These are phyloP conservation scores for Crotalus tigris DNA, from an alignment of 2,113 vertebrate species.

Conservation along the genomic window DNA sequence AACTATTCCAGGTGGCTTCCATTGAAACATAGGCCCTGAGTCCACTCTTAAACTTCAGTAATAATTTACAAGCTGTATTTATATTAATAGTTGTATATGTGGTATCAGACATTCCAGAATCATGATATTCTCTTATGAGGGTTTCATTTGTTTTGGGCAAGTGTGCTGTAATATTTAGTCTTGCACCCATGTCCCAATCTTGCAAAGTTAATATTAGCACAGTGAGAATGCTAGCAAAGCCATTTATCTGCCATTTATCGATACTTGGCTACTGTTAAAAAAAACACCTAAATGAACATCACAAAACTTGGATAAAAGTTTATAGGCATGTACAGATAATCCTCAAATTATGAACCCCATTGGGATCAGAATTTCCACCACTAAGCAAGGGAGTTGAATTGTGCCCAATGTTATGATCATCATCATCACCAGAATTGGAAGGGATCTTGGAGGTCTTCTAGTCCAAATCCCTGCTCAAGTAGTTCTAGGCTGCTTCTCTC, in stretches of 20 bases:
- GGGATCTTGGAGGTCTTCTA: too few relatives aligned
- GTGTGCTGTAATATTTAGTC: not conserved
- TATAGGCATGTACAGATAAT: not conserved
- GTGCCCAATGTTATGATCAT: not conserved
- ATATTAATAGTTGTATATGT: not conserved
- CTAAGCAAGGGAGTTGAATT: not conserved
- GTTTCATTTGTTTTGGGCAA: not conserved
- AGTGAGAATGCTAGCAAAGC: not conserved
- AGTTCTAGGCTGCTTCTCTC: too few relatives aligned
- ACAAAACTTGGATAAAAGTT: not conserved
- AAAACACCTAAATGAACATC: not conserved
- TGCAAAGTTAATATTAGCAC: not conserved
- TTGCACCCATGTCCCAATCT: not conserved
- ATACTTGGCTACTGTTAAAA: not conserved
- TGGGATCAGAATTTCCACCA: not conserved
- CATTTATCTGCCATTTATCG: not conserved
- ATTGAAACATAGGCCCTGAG: not conserved
- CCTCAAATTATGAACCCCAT: not conserved
- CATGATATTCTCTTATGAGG: not conserved
- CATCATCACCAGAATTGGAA: too few relatives aligned
- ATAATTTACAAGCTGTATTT: not conserved
- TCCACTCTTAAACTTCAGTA: not conserved
- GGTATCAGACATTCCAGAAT: not conserved
- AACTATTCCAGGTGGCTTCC: not conserved
- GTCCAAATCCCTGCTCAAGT: too few relatives aligned